These are phyloP conservation scores for Microcaecilia unicolor DNA, from an alignment of 2,797 vertebrate species.

Conservation along the genomic window DNA sequence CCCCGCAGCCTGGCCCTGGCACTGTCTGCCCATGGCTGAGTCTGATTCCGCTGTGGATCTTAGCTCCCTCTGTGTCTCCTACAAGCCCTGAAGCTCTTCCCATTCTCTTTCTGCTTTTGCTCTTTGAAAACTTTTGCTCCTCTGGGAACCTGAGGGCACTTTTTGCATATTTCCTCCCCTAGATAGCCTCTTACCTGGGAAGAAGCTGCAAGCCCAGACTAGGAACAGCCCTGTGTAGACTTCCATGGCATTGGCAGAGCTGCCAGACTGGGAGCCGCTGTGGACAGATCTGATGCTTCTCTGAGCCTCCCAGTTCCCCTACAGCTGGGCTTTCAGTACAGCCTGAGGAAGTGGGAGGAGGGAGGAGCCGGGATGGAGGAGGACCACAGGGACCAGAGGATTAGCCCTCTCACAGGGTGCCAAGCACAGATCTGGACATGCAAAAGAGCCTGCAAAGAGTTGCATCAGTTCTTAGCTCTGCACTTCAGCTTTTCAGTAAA, in stretches of 20 bases:
- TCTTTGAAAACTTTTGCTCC: too few species aligned
- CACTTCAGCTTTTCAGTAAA: too few species aligned
- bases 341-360: slow-evolving; percentile 58
- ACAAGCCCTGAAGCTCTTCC: background rate
- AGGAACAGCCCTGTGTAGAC: slow-evolving; percentile 66
- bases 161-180: too few species aligned
- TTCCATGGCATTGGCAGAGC: slow-evolving; percentile 72
- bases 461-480: too few species aligned
- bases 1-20: too few species aligned
- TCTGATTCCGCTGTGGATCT: too few species aligned
- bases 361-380: slow-evolving; percentile 16
- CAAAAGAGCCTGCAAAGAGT: background rate
- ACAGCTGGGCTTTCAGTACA: slow-evolving; percentile 30
- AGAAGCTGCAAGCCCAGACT: slow-evolving; percentile 73
- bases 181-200: slow-evolving; percentile 83
- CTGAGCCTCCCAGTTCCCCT: slow-evolving; percentile 42
- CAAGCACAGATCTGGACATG: background rate
- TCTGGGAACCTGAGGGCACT: too few species aligned
- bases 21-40: too few species aligned
- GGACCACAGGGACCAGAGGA: too few species aligned
- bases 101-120: background rate
- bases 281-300: slow-evolving; percentile 4
- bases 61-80: background rate
- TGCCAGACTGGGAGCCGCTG: slow-evolving; percentile 12
- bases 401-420: too few species aligned